A percentile compares a stretch with the other conserved stretches of the same genome.
These are phyloP conservation scores for Ennomos erosarius DNA, from an alignment of 2,888 invertebrate genomes.

Conservation along the genomic window DNA sequence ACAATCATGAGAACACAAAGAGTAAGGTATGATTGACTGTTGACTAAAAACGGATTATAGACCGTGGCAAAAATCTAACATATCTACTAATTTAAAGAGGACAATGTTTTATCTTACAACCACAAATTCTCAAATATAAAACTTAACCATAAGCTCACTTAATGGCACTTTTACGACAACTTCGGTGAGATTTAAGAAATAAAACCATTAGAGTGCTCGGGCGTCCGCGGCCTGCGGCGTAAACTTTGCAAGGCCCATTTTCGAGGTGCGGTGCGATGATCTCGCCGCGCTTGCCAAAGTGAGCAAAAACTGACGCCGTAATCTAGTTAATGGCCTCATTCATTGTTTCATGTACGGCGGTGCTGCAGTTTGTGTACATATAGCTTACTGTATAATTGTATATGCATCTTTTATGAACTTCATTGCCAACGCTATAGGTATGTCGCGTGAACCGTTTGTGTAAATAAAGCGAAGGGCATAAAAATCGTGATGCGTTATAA, in stretches of 20 bases:
- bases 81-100: too few species aligned
- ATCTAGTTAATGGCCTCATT: constrained; percentile 46
- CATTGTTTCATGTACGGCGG: constrained; percentile 33
- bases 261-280: constrained; percentile 15
- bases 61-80: too few species aligned
- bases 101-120: not conserved
- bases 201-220: constrained; percentile 45
- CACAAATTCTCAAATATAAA: constrained; percentile 25
- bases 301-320: constrained; percentile 45
- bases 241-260: constrained; percentile 34
- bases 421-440: constrained; percentile 1
- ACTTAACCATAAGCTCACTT: constrained; percentile 42
- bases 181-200: constrained; percentile 49
- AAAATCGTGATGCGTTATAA: constrained; percentile 26
- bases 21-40: too few species aligned
- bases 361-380: not conserved
- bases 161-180: constrained; percentile 47
- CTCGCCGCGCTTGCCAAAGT: constrained; percentile 37
- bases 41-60: not conserved
- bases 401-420: constrained; percentile 8
- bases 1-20: too few species aligned
- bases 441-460: constrained; percentile 18
- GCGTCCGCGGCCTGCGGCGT: constrained; percentile 33
- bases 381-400: constrained; percentile 13
- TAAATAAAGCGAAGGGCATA: constrained; percentile 21